Percentiles rank a stretch among this genome's conserved stretches.
Evolutionary conservation across 2,888 invertebrate species (phyloP).

Genomic region (Syritta pipiens): DNA sequence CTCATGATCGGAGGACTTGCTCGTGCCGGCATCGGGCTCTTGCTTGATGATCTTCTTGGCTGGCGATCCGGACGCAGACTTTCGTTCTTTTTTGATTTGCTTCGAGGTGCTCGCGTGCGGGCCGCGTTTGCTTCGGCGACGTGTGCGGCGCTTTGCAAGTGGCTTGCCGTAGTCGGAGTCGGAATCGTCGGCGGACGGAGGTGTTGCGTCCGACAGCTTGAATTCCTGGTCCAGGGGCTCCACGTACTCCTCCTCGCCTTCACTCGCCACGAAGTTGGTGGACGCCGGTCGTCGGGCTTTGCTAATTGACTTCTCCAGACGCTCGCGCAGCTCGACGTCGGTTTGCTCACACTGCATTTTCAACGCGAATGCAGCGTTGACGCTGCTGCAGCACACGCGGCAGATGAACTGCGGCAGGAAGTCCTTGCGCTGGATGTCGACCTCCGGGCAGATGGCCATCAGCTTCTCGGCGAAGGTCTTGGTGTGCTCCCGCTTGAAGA

Average conservation of each 20-base stretch:
- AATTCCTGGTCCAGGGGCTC: constrained; percentile 77
- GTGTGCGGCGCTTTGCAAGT: constrained; percentile 61
- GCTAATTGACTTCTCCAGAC: constrained; percentile 77
- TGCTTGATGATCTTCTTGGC: constrained; percentile 59
- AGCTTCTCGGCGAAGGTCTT: constrained; percentile 78
- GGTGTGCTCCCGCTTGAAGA: constrained; percentile 76
- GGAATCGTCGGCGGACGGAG: constrained; percentile 74
- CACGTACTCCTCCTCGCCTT: constrained; percentile 73
- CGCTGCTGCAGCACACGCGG: constrained; percentile 76
- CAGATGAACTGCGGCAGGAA: constrained; percentile 79
- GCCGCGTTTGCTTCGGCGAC: constrained; percentile 30
- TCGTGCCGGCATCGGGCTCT: constrained; percentile 60
- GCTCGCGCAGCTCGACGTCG: constrained; percentile 77
- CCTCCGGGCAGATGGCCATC: constrained; percentile 77
- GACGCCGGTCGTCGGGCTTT: constrained; percentile 74
- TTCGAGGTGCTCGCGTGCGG: too few species aligned
- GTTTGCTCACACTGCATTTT: constrained; percentile 77
- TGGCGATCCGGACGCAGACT: constrained; percentile 44
- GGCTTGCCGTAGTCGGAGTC: constrained; percentile 73
- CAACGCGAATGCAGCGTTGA: constrained; percentile 77
- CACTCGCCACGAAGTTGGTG: constrained; percentile 76
- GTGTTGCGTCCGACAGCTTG: constrained; percentile 77
- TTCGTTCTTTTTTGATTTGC: too few species aligned
- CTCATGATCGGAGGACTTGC: constrained; percentile 33
- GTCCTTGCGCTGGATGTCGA: constrained; percentile 77